These are phyloP conservation scores for Cheilinus undulatus DNA, from an alignment of 2,113 vertebrate species.

Conservation along the genomic window DNA sequence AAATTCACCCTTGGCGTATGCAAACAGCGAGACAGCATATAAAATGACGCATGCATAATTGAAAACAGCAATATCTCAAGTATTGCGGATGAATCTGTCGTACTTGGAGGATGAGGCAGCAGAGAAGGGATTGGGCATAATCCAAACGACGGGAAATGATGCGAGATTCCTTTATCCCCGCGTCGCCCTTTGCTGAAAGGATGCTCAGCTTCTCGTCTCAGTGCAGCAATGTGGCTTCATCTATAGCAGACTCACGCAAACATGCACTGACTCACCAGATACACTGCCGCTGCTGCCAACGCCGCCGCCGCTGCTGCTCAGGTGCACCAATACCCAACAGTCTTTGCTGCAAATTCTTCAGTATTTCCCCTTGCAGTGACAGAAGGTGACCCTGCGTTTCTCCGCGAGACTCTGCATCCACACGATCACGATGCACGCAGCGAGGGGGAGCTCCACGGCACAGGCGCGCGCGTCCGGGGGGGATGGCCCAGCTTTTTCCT, in stretches of 20 bases:
- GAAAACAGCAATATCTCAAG: neutral
- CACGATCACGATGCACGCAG: constrained; percentile 80
- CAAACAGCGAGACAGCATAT: constrained; percentile 38
- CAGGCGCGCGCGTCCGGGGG: constrained; percentile 63
- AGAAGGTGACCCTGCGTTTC: constrained; percentile 85
- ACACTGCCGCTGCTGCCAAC: constrained; percentile 28
- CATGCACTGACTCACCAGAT: constrained; percentile 70
- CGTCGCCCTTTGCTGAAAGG: constrained; percentile 58
- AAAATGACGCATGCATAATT: constrained; percentile 69
- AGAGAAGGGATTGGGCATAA: neutral
- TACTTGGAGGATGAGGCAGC: constrained; percentile 11
- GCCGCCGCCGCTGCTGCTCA: constrained; percentile 30
- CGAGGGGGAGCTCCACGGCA: constrained; percentile 79
- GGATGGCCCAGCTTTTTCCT: constrained; percentile 65
- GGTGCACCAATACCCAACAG: constrained; percentile 44
- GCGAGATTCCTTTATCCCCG: constrained; percentile 52
- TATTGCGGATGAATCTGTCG: neutral
- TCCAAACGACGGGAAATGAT: constrained; percentile 31
- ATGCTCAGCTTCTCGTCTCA: constrained; percentile 54
- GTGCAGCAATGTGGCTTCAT: constrained; percentile 46
- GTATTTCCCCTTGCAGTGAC: constrained; percentile 74
- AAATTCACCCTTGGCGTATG: constrained; percentile 45
- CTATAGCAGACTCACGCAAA: neutral
- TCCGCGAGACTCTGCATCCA: constrained; percentile 77
- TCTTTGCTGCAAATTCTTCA: constrained; percentile 46